Evolutionary conservation across 2,797 vertebrate genomes (phyloP).

Genomic region (Rhabdomys pumilio): DNA sequence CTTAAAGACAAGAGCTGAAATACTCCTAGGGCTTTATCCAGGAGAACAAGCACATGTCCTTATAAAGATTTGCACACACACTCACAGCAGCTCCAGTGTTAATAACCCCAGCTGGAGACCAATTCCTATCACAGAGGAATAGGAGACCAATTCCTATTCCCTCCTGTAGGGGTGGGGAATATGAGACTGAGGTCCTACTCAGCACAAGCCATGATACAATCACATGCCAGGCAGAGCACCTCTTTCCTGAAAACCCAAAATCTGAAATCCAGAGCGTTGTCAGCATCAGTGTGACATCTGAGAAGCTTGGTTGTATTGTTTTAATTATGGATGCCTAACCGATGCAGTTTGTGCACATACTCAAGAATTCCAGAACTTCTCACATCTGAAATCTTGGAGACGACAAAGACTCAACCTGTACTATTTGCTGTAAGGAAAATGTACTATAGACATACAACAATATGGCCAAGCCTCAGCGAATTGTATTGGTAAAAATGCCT

Average conservation of each 20-base stretch:
- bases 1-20: not conserved
- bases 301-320: not conserved
- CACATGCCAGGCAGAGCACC: not conserved
- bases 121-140: not conserved
- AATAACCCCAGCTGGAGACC: constrained; percentile 26
- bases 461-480: constrained; percentile 28
- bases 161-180: too few relatives aligned
- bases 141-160: not conserved
- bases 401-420: not conserved
- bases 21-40: constrained; percentile 1
- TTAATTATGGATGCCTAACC: not conserved
- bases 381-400: not conserved
- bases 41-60: not conserved
- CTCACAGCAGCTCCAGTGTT: not conserved
- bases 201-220: not conserved
- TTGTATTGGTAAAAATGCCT: not conserved
- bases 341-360: not conserved
- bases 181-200: too few relatives aligned
- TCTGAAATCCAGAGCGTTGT: not conserved
- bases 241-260: not conserved
- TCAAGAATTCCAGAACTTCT: not conserved
- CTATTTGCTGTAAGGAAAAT: not conserved
- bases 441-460: not conserved
- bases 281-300: not conserved
- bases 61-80: not conserved